Conservation (phyloP, 2,888 invertebrate species). For the Agrenia bidenticulata region DNA sequence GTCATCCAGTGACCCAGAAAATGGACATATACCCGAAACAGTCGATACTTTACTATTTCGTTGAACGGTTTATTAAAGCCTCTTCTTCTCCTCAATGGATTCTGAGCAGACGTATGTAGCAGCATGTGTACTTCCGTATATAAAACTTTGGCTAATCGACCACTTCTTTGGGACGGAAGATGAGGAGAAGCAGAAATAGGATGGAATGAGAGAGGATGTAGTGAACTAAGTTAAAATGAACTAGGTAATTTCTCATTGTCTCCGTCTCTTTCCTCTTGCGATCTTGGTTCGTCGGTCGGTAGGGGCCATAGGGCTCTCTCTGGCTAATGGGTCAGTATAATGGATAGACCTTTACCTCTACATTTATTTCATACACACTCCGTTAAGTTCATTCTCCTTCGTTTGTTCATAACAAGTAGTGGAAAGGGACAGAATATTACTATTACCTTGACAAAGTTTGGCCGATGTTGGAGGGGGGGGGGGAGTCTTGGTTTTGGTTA, state of each 20-base stretch:
- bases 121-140: too few species aligned
- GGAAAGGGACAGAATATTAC: too few species aligned
- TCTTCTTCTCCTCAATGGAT: neutral
- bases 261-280: neutral
- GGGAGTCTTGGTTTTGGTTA: too few species aligned
- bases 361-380: slow-evolving; percentile 4
- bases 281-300: neutral
- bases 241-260: slow-evolving; percentile 35
- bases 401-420: too few species aligned
- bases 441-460: too few species aligned
- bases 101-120: too few species aligned
- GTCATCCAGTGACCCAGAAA: too few species aligned
- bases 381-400: slow-evolving; percentile 2
- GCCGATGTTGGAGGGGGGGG: too few species aligned
- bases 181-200: neutral
- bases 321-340: slow-evolving; percentile 4
- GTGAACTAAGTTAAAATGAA: slow-evolving; percentile 6
- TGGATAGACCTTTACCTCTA: slow-evolving; percentile 1
- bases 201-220: neutral
- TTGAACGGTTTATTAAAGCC: too few species aligned
- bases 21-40: too few species aligned
- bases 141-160: slow-evolving; percentile 10
- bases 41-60: too few species aligned
- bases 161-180: neutral
- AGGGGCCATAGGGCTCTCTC: too few species aligned